phyloP scores from a whole-genome alignment of 2,113 vertebrate genomes.

The Canis aureus region DNA sequence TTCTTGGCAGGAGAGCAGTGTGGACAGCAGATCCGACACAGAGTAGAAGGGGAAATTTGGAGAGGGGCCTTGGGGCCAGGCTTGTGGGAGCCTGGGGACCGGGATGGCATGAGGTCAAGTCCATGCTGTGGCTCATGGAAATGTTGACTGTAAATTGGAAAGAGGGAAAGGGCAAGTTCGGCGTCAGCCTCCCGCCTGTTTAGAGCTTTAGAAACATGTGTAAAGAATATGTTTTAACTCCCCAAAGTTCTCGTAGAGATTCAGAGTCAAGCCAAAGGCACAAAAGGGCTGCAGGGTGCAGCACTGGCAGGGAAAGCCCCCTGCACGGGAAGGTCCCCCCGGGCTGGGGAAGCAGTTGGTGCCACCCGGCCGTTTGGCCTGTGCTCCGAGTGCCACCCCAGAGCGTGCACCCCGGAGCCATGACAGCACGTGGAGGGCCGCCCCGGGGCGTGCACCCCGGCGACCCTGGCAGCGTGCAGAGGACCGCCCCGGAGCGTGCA shows the following conservation, averaged over 20 bases:
- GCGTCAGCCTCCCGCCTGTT: conserved; percentile 59
- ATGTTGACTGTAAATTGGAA: conserved; percentile 76
- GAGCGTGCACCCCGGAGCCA: background rate
- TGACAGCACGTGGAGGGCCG: no score
- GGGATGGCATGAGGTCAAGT: conserved; percentile 42
- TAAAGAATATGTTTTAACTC: conserved; percentile 61
- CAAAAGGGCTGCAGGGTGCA: background rate
- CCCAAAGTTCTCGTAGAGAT: background rate
- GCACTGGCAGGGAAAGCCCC: rapidly evolving
- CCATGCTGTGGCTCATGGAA: conserved; percentile 68
- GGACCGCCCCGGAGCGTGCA: conserved; percentile 66
- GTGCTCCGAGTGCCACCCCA: background rate
- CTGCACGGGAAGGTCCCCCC: background rate
- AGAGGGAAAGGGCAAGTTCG: conserved; percentile 75
- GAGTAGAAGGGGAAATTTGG: background rate
- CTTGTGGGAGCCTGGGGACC: background rate
- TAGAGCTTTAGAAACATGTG: conserved; percentile 3
- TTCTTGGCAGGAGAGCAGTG: conserved; percentile 72
- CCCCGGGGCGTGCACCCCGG: no score
- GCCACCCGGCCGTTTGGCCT: rapidly evolving
- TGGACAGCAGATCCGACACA: background rate
- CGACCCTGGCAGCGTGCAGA: background rate
- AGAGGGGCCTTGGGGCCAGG: background rate
- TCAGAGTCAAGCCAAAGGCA: background rate
- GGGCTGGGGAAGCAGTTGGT: background rate